These are phyloP conservation scores for Tupiocoris notatus DNA, from an alignment of 2,888 invertebrate genomes.

Conservation along the genomic window DNA sequence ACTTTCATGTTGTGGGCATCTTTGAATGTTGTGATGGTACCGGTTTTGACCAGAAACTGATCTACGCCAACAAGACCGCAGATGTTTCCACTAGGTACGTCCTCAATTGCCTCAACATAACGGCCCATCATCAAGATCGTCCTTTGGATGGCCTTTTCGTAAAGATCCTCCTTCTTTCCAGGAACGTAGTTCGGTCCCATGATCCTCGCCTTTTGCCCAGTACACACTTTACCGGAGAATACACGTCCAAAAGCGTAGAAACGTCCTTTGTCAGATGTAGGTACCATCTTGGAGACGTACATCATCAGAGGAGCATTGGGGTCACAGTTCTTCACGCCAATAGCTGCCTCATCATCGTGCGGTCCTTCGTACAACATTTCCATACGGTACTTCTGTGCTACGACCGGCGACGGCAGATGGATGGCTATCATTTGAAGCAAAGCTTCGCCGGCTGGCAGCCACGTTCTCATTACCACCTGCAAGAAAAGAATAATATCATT, in stretches of 20 bases:
- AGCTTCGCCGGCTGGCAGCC: constrained; percentile 99
- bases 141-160: constrained; percentile 98
- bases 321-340: constrained; percentile 90
- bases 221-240: constrained; percentile 87
- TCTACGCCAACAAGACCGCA: constrained; percentile 99
- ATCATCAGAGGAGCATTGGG: constrained; percentile 98
- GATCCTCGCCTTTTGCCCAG: constrained; percentile 92
- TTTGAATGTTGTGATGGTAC: constrained; percentile 98
- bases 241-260: constrained; percentile 99
- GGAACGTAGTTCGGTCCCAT: constrained; percentile 98
- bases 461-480: constrained; percentile 90
- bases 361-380: constrained; percentile 99
- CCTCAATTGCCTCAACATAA: constrained; percentile 98
- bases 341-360: constrained; percentile 89
- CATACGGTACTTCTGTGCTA: constrained; percentile 98
- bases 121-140: constrained; percentile 99
- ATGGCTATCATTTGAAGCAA: constrained; percentile 99
- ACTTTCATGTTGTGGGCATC: constrained; percentile 99
- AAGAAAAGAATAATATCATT: constrained; percentile 57
- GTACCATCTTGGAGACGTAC: constrained; percentile 99
- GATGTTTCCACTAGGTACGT: constrained; percentile 98
- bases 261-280: constrained; percentile 98
- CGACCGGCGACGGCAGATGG: constrained; percentile 97
- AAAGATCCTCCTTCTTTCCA: constrained; percentile 98
- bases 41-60: constrained; percentile 98